Percentiles rank a stretch among this genome's conserved stretches.
Evolutionary conservation across 2,797 vertebrate genomes (phyloP).

Genomic region (Morus bassanus): DNA sequence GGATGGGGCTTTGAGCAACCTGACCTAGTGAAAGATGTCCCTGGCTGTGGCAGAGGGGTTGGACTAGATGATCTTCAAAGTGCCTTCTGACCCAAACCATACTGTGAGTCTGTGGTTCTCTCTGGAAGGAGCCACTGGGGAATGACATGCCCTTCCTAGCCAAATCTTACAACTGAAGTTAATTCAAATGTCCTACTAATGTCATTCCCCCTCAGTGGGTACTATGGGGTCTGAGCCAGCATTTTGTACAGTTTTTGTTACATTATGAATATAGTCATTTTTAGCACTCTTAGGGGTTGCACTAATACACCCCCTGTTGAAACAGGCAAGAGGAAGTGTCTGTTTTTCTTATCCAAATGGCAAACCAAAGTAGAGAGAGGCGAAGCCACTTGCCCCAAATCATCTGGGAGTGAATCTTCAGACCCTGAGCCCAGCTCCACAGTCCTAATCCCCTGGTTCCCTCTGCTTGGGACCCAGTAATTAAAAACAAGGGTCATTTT

Average conservation of each 20-base stretch:
- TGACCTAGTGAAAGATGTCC: not conserved
- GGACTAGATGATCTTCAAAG: not conserved
- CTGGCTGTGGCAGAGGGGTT: not conserved
- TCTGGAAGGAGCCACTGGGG: not conserved
- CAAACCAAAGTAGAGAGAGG: not conserved
- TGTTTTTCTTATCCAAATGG: not conserved
- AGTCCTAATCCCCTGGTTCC: not conserved
- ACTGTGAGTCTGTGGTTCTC: not conserved
- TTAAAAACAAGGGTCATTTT: not conserved
- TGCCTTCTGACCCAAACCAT: not conserved
- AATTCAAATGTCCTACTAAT: not conserved
- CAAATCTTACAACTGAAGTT: not conserved
- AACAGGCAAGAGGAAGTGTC: not conserved
- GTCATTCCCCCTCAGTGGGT: not conserved
- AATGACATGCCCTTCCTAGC: not conserved
- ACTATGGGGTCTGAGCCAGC: not conserved
- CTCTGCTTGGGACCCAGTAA: not conserved
- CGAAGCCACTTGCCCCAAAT: not conserved
- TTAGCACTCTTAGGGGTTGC: not conserved
- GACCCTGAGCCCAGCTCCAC: not conserved
- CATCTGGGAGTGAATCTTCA: not conserved
- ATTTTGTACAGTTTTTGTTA: not conserved
- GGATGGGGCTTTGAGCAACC: not conserved
- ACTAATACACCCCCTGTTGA: not conserved
- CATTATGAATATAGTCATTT: not conserved